A percentile compares a stretch with the other conserved stretches of the same genome.
Evolutionary conservation across 2,797 vertebrate species (phyloP).

Genomic region (Sebastes nivosus): DNA sequence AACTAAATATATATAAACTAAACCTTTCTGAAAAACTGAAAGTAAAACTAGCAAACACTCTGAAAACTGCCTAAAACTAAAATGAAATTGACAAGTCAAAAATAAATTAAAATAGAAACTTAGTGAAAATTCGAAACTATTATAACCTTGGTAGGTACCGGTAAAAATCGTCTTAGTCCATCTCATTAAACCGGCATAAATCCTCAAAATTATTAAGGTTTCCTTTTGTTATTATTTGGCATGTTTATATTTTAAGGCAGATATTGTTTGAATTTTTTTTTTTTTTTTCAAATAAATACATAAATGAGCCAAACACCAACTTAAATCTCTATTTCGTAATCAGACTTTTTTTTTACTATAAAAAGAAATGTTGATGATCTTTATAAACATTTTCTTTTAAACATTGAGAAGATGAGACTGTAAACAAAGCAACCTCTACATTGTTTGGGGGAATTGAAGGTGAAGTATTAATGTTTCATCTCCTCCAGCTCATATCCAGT

Average conservation of each 20-base stretch:
- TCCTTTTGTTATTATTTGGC: neutral
- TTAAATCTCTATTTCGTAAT: neutral
- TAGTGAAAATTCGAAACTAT: too few relatives aligned
- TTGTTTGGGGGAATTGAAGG: neutral
- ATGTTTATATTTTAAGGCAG: neutral
- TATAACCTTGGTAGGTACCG: too few relatives aligned
- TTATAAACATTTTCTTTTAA: neutral
- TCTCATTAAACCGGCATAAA: neutral
- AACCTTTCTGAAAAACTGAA: too few relatives aligned
- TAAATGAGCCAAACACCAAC: neutral
- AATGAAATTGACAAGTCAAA: too few relatives aligned
- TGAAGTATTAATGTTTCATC: neutral
- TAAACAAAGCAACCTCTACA: neutral
- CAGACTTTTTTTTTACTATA: neutral
- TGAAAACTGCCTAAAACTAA: too few relatives aligned
- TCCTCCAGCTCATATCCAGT: conserved; percentile 76
- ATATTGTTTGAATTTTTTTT: neutral
- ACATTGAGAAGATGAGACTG: neutral
- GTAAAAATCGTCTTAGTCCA: neutral
- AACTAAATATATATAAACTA: too few relatives aligned
- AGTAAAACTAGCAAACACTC: too few relatives aligned
- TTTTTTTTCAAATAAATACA: neutral
- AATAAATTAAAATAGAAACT: too few relatives aligned
- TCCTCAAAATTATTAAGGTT: neutral
- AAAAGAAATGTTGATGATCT: neutral